Evolutionary conservation across 2,797 vertebrate genomes (phyloP).

Genomic region (Pteropus rufus): DNA sequence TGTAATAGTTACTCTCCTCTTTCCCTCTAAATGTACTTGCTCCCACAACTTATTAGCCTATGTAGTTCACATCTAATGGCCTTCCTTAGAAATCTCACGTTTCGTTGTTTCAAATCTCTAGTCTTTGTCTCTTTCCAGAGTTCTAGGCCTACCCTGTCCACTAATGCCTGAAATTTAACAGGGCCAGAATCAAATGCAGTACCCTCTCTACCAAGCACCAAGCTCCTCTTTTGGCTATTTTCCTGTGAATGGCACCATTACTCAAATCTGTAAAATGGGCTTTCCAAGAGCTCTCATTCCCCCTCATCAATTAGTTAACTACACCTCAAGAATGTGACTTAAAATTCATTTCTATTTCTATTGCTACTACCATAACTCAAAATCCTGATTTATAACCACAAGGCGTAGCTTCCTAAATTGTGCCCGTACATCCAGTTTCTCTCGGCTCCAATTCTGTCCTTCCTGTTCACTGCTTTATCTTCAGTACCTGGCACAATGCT

Average conservation of each 20-base stretch:
- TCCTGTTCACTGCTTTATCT: neutral
- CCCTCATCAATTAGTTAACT: neutral
- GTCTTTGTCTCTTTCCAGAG: neutral
- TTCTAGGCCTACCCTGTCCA: neutral
- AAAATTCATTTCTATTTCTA: neutral
- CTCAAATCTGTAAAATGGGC: neutral
- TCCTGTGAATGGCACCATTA: neutral
- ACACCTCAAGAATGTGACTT: neutral
- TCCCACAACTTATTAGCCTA: neutral
- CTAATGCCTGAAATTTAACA: neutral
- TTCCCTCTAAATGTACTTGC: neutral
- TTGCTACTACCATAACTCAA: neutral
- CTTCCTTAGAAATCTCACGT: neutral
- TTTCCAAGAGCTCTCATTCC: neutral
- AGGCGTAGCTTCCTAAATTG: neutral
- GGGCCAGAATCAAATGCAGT: neutral
- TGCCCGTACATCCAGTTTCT: neutral
- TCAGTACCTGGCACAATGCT: neutral
- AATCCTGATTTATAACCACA: neutral
- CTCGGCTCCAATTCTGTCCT: neutral
- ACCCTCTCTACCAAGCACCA: neutral
- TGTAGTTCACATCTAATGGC: neutral
- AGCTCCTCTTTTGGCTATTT: neutral
- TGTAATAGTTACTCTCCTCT: neutral
- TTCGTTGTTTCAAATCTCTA: neutral